Evolutionary conservation across 2,797 vertebrate genomes (phyloP).

Genomic region (Varecia variegata): DNA sequence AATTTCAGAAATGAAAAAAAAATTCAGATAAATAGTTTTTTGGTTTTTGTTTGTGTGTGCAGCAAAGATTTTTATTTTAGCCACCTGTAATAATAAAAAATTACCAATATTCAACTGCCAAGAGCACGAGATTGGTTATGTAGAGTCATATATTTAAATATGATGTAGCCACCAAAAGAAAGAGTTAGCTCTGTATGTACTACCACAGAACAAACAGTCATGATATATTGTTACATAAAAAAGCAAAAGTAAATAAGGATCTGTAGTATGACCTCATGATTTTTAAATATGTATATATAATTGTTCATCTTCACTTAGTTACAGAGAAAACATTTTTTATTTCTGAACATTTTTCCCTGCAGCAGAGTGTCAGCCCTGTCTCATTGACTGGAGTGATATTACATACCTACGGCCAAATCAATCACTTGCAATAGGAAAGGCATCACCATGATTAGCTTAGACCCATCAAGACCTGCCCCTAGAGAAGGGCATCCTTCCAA

Average conservation of each 20-base stretch:
- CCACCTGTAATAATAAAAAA: slow-evolving; percentile 13
- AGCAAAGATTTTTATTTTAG: slow-evolving; percentile 27
- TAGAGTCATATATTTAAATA: background rate
- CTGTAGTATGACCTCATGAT: background rate
- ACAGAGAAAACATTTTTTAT: background rate
- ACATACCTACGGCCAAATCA: background rate
- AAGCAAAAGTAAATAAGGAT: background rate
- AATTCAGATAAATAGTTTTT: background rate
- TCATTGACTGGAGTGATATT: background rate
- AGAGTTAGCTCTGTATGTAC: background rate
- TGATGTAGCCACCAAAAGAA: background rate
- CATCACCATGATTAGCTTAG: background rate
- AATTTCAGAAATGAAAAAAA: background rate
- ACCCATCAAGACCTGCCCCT: background rate
- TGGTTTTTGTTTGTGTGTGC: background rate
- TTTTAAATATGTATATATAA: background rate
- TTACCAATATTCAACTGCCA: background rate
- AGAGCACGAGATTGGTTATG: background rate
- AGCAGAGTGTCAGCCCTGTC: background rate
- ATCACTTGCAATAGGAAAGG: background rate
- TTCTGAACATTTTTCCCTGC: background rate
- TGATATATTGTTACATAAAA: background rate
- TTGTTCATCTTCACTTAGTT: background rate
- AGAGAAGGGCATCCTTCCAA: fast-evolving
- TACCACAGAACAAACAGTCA: background rate